Conservation (phyloP, 2,113 vertebrate genomes). For the Salvelinus namaycush region DNA sequence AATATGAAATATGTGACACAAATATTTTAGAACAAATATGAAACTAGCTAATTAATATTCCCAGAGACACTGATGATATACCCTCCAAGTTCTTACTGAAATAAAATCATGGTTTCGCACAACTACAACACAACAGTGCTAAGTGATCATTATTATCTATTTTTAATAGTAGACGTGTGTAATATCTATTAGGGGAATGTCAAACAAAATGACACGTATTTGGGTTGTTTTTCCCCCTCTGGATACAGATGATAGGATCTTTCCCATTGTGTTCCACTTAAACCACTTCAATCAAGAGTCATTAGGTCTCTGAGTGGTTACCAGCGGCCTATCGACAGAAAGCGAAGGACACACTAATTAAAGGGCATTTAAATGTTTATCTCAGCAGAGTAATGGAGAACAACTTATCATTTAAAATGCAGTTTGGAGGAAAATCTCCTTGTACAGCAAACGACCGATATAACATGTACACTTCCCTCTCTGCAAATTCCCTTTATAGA, state of each 20-base stretch:
- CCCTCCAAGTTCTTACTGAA: constrained; percentile 50
- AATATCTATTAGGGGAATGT: constrained; percentile 54
- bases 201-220: constrained; percentile 40
- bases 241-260: constrained; percentile 60
- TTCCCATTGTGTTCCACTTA: constrained; percentile 69
- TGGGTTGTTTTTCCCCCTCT: constrained; percentile 49
- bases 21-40: constrained; percentile 49
- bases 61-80: constrained; percentile 73
- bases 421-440: constrained; percentile 74
- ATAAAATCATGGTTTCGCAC: constrained; percentile 57
- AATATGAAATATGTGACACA: no score
- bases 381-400: constrained; percentile 70
- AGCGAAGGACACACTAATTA: constrained; percentile 79
- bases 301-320: constrained; percentile 78
- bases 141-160: constrained; percentile 24
- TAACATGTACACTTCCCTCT: constrained; percentile 74
- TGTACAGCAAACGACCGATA: constrained; percentile 74
- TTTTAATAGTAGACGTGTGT: constrained; percentile 53
- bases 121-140: constrained; percentile 25
- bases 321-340: constrained; percentile 73
- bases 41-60: constrained; percentile 75
- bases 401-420: constrained; percentile 77
- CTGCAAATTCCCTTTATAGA: constrained; percentile 78
- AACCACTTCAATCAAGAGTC: constrained; percentile 79
- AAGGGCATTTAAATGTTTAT: constrained; percentile 80